Percentiles rank a stretch among this genome's conserved stretches.
phyloP scores from a whole-genome alignment of 2,113 vertebrate genomes.

The Motacilla tschutschensis region DNA sequence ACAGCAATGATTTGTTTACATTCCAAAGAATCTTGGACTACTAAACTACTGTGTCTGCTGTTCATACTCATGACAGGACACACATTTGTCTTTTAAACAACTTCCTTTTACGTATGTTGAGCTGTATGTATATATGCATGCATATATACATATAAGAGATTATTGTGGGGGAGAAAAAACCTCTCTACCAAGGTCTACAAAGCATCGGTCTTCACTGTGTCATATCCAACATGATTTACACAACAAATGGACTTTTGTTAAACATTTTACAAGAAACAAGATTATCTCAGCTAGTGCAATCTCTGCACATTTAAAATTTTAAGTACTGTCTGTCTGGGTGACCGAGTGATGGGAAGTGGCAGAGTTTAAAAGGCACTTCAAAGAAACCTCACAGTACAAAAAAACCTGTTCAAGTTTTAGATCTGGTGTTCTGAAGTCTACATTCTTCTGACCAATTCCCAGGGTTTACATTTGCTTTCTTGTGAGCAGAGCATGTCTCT shows the following conservation, averaged over 20 bases:
- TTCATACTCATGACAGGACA: slow-evolving; percentile 70
- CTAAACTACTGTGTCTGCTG: slow-evolving; percentile 63
- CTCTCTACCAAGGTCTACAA: not conserved
- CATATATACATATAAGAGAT: not conserved
- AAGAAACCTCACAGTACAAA: not conserved
- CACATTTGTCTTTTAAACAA: slow-evolving; percentile 74
- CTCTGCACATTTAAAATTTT: not conserved
- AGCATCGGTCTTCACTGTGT: slow-evolving; percentile 18
- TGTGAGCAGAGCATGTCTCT: not conserved
- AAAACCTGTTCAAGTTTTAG: not conserved
- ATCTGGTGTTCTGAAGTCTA: not conserved
- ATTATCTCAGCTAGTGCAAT: slow-evolving; percentile 5
- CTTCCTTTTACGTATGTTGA: slow-evolving; percentile 70
- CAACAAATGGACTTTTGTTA: slow-evolving; percentile 45
- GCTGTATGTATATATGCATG: not conserved
- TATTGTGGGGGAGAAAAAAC: not conserved
- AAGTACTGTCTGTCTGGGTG: not conserved
- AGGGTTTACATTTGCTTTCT: not conserved
- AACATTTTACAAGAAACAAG: slow-evolving; percentile 38
- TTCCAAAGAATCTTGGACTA: slow-evolving; percentile 65
- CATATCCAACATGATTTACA: slow-evolving; percentile 45
- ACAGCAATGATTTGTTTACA: slow-evolving; percentile 67
- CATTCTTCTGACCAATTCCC: not conserved
- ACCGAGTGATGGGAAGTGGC: not conserved
- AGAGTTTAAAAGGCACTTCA: not conserved